phyloP scores from a whole-genome alignment of 2,888 invertebrate species.

The Liopterus haemorrhoidalis region DNA sequence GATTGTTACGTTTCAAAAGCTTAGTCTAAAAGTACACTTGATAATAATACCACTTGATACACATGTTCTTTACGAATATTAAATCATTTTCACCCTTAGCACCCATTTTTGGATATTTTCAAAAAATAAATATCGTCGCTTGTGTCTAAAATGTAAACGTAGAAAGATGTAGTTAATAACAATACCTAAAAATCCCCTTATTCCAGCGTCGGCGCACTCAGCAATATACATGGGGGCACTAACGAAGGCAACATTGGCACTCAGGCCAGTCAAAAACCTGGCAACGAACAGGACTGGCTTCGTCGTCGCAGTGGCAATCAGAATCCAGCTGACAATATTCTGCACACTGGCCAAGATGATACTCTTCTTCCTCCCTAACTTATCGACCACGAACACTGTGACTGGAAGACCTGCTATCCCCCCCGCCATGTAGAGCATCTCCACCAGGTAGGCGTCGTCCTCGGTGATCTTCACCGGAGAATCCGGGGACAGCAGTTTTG shows the following conservation, averaged over 20 bases:
- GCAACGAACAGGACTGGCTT: constrained; percentile 40
- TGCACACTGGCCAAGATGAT: constrained; percentile 39
- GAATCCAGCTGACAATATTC: constrained; percentile 40
- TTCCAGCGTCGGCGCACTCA: constrained; percentile 44
- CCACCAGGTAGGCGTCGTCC: constrained; percentile 35
- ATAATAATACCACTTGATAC: no score
- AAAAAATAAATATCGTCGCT: no score
- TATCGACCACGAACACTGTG: constrained; percentile 40
- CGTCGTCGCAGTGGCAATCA: constrained; percentile 39
- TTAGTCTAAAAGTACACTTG: no score
- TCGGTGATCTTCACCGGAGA: constrained; percentile 37
- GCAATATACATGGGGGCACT: constrained; percentile 45
- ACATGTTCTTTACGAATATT: no score
- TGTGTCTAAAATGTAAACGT: no score
- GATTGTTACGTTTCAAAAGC: no score
- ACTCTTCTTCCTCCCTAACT: constrained; percentile 40
- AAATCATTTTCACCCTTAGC: no score
- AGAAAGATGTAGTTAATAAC: no score
- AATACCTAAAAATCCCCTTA: constrained; percentile 42
- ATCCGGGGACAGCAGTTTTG: constrained; percentile 36
- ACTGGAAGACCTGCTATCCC: constrained; percentile 36
- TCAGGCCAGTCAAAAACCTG: constrained; percentile 41
- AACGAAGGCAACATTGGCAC: constrained; percentile 44
- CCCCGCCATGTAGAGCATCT: constrained; percentile 37
- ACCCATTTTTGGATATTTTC: no score